Evolutionary conservation across 2,113 vertebrate species (phyloP), one percentile per base, ranked within the genome.

Genomic region (Xenus cinereus): DNA sequence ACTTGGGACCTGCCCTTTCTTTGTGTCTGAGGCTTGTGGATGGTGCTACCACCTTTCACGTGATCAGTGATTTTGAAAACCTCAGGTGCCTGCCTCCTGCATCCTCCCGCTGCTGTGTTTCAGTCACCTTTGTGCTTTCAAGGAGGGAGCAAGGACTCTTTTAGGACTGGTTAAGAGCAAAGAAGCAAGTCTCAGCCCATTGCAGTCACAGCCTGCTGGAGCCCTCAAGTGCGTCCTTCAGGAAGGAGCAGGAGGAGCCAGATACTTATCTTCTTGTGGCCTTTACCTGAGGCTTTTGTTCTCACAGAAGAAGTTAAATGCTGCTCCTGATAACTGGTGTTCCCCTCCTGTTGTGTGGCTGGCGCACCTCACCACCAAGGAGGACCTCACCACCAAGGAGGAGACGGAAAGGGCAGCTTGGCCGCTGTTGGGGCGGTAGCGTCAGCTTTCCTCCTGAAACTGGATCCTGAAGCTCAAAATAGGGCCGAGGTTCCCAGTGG

Each of bases 221-320:
- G 78, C 64, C 75, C 39, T 91, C 41, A 9, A 7, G n/a, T n/a
- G 43, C 86, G 51, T 92, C 72, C 90, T 82, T 90, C 63, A 41
- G 84, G 59, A 90, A 67, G 68, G 69, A 37, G 26, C 39, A 84
- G 26, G 32, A 54, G 64, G 59, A 86, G 76, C 14, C 71, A 84
- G 73, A 66, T 92, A 45, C 73, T 87, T 91, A 78, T 67, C 69
- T 84, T 57, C 43, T 57, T 59, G 46, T 68, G 48, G 72, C 60
- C 21, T 15, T 4, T 75, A 94, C 30, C 51, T 30, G 33, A 64
- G 82, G 51, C 56, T 63, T 92, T 93, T 91, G 50, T 90, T 90
- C 76, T 81, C 51, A 14, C 4, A 5, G 60, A 57, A 48, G 46
- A 23, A 32, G 83, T 81, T 50, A 67, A 67, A 48, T 67, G 22